phyloP scores from a whole-genome alignment of 2,888 invertebrate genomes.

The Mimachlamys varia region DNA sequence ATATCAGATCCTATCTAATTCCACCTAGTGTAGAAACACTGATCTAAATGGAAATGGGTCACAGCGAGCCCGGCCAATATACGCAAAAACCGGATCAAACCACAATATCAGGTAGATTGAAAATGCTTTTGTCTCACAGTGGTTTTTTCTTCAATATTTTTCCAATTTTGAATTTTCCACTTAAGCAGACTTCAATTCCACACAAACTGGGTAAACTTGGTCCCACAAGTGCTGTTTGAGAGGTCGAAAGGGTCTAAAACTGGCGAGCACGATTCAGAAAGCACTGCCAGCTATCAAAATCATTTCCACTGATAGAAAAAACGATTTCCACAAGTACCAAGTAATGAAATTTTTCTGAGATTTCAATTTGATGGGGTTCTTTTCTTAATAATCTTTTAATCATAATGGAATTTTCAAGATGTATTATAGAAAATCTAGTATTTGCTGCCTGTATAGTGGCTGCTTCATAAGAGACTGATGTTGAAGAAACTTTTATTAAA shows the following conservation, averaged over 20 bases:
- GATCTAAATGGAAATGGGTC: neutral
- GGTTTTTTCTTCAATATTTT: neutral
- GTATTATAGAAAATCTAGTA: neutral
- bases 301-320: neutral
- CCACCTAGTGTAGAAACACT: neutral
- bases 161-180: neutral
- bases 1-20: neutral
- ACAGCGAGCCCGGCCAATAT: neutral
- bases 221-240: neutral
- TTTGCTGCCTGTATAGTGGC: neutral
- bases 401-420: conserved; percentile 10
- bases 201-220: neutral
- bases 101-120: neutral
- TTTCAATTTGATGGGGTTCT: neutral
- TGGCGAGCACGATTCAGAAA: neutral
- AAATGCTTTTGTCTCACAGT: neutral
- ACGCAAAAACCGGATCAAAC: neutral
- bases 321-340: neutral
- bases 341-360: neutral
- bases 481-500: neutral
- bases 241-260: neutral
- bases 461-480: neutral
- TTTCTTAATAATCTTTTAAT: neutral
- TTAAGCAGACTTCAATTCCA: neutral
- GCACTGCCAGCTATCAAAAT: neutral